phyloP scores from a whole-genome alignment of 2,888 invertebrate genomes.

The Scaptomyza flava region DNA sequence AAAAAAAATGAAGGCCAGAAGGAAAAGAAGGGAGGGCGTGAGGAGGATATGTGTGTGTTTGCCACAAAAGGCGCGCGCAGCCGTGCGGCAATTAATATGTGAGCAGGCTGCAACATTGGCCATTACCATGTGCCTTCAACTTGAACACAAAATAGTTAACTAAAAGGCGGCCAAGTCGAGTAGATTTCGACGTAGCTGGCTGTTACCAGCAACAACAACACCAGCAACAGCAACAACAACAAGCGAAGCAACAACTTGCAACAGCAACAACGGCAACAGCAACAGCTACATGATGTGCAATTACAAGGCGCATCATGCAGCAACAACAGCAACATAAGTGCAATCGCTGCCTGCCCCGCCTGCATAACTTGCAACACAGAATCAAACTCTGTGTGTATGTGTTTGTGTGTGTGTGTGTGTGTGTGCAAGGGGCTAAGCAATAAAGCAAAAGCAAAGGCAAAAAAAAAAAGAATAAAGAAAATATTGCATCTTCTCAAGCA shows the following conservation, averaged over 20 bases:
- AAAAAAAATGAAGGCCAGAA: neutral
- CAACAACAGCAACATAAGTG: slow-evolving; percentile 67
- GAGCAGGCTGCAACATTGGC: slow-evolving; percentile 79
- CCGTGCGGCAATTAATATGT: slow-evolving; percentile 81
- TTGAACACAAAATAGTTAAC: slow-evolving; percentile 81
- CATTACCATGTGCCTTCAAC: slow-evolving; percentile 80
- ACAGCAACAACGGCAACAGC: slow-evolving; percentile 49
- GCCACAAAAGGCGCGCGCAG: slow-evolving; percentile 80
- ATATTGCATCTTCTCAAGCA: slow-evolving; percentile 80
- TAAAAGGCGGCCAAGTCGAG: slow-evolving; percentile 68
- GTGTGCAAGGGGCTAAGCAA: slow-evolving; percentile 1
- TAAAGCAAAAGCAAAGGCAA: slow-evolving; percentile 25
- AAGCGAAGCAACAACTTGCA: slow-evolving; percentile 34
- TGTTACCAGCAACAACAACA: slow-evolving; percentile 62
- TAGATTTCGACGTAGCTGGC: slow-evolving; percentile 48
- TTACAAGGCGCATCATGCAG: slow-evolving; percentile 55
- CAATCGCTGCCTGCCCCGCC: slow-evolving; percentile 76
- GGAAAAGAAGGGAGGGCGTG: neutral
- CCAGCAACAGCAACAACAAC: slow-evolving; percentile 58
- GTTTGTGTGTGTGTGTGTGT: neutral
- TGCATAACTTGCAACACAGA: slow-evolving; percentile 46
- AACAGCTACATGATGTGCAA: slow-evolving; percentile 66
- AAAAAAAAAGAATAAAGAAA: slow-evolving; percentile 57
- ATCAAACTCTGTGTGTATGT: neutral
- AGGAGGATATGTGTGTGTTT: slow-evolving; percentile 20